Conservation (phyloP, 2,113 vertebrate species). For the Pipra filicauda region DNA sequence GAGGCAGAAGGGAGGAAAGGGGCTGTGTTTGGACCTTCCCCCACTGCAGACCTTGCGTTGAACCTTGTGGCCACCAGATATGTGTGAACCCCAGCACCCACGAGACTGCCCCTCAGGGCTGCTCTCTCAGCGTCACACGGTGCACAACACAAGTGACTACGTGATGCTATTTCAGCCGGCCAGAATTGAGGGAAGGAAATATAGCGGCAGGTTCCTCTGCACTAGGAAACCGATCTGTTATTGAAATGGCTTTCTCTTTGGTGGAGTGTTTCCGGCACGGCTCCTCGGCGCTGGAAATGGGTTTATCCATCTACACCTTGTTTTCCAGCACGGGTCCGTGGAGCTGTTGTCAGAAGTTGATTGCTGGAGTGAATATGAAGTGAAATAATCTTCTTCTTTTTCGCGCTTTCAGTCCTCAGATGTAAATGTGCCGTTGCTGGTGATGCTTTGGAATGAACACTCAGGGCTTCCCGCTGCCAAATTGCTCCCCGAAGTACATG, state of each 20-base stretch:
- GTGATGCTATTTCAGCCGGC: neutral
- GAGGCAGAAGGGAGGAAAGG: neutral
- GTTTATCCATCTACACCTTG: neutral
- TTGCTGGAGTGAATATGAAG: neutral
- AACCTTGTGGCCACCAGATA: neutral
- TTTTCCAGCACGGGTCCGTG: neutral
- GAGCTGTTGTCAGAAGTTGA: neutral
- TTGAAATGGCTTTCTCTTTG: conserved; percentile 43
- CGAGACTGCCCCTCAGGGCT: neutral
- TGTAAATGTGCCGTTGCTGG: neutral
- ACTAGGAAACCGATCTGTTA: conserved; percentile 38
- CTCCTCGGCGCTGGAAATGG: neutral
- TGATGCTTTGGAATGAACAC: neutral
- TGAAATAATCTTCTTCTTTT: neutral
- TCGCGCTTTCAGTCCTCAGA: fast-evolving
- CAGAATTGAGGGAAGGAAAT: conserved; percentile 59
- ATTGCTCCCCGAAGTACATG: neutral
- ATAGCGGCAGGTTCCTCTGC: conserved; percentile 28
- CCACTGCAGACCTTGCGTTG: fast-evolving
- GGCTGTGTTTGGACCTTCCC: neutral
- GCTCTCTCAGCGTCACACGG: neutral
- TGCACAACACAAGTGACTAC: neutral
- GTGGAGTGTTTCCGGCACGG: neutral
- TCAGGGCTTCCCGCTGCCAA: neutral
- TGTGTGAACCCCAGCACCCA: fast-evolving